Evolutionary conservation across 2,113 vertebrate genomes (phyloP).

Genomic region (Larimichthys polyactis): DNA sequence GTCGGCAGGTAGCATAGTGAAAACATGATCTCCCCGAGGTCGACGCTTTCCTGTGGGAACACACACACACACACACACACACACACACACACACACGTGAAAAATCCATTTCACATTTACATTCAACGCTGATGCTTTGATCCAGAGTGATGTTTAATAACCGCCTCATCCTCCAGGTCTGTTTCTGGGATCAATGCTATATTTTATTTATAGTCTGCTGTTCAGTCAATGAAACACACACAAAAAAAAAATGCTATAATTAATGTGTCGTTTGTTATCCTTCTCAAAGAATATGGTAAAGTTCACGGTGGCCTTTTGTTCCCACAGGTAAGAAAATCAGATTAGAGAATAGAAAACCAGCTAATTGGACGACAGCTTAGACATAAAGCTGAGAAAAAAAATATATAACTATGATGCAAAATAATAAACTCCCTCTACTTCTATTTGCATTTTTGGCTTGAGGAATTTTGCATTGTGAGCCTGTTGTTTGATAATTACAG

Average conservation of each 20-base stretch:
- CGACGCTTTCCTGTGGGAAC: conserved; percentile 93
- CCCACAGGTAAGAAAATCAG: background rate
- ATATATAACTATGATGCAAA: conserved; percentile 23
- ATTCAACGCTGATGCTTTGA: conserved; percentile 1
- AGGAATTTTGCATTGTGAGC: background rate
- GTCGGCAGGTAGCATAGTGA: conserved; percentile 99
- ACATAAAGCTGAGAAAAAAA: background rate
- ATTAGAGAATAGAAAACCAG: background rate
- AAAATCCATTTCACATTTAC: conserved; percentile 5
- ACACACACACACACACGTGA: conserved; percentile 38
- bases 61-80: conserved; percentile 52
- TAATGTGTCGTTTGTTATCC: background rate
- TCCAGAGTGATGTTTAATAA: background rate
- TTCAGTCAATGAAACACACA: background rate
- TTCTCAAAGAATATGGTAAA: background rate
- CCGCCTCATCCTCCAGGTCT: conserved; percentile 1
- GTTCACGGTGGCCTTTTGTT: background rate
- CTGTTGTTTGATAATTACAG: conserved; percentile 20
- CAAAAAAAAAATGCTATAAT: background rate
- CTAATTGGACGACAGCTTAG: conserved; percentile 2
- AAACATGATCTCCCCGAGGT: conserved; percentile 99
- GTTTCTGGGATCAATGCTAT: conserved; percentile 7
- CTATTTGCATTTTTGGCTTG: conserved; percentile 14
- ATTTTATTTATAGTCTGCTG: conserved; percentile 16
- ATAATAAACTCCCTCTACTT: conserved; percentile 1